Evolutionary conservation across 2,888 invertebrate species (phyloP).

Genomic region (Caenorhabditis imperialis): DNA sequence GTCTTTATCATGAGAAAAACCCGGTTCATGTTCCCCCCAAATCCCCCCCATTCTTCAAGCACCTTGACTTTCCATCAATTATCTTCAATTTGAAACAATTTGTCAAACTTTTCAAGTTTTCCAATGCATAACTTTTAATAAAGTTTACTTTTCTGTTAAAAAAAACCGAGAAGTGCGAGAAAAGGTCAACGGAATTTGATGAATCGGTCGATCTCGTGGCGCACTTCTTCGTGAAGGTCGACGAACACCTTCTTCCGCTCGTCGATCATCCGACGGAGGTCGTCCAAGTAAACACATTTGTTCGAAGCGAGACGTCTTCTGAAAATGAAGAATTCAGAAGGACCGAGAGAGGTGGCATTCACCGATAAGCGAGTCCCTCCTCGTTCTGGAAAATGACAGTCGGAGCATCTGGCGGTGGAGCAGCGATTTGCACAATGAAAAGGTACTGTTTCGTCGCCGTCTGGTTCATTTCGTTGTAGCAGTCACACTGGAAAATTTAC

Average conservation of each 20-base stretch:
- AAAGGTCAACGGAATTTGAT: slow-evolving; percentile 20
- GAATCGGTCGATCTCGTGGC: slow-evolving; percentile 46
- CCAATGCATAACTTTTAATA: slow-evolving; percentile 37
- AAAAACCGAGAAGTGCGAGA: not conserved
- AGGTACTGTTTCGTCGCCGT: slow-evolving; percentile 35
- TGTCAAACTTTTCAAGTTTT: slow-evolving; percentile 13
- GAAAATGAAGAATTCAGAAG: slow-evolving; percentile 1
- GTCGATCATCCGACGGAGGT: slow-evolving; percentile 42
- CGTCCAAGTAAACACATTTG: slow-evolving; percentile 51
- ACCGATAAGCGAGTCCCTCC: slow-evolving; percentile 50
- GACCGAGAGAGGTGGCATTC: not conserved
- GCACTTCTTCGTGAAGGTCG: slow-evolving; percentile 46
- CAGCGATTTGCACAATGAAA: slow-evolving; percentile 31
- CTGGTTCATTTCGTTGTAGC: slow-evolving; percentile 32
- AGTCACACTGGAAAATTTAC: slow-evolving; percentile 38
- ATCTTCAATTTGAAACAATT: slow-evolving; percentile 2
- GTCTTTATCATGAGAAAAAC: slow-evolving; percentile 47
- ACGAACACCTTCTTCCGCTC: slow-evolving; percentile 38
- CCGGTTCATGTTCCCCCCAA: slow-evolving; percentile 19
- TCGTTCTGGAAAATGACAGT: slow-evolving; percentile 47
- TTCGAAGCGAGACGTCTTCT: slow-evolving; percentile 49
- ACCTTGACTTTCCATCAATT: slow-evolving; percentile 3
- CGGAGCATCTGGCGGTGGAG: slow-evolving; percentile 17
- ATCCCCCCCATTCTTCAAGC: slow-evolving; percentile 10
- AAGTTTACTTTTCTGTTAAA: slow-evolving; percentile 16